Conservation (phyloP, 1,140 invertebrate species). For the Trichogramma pretiosum region DNA sequence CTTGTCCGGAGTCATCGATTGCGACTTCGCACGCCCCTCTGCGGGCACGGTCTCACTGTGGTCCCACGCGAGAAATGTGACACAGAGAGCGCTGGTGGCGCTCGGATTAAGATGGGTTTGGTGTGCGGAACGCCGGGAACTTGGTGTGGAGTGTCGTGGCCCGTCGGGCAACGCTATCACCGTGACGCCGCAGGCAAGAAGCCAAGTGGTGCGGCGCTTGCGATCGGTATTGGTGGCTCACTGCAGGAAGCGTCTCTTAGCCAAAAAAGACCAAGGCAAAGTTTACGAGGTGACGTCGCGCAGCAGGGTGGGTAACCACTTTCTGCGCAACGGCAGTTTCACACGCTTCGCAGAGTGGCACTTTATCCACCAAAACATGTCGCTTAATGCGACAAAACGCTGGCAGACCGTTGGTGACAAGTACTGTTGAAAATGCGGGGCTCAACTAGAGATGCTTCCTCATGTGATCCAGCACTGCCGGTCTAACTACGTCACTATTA, state of each 20-base stretch:
- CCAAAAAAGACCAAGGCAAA: slow-evolving; percentile 23
- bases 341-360: too few species aligned
- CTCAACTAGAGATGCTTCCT: slow-evolving; percentile 22
- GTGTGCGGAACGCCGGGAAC: slow-evolving; percentile 1
- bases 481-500: slow-evolving; percentile 5
- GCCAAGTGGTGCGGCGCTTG: slow-evolving; percentile 12
- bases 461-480: slow-evolving; percentile 32
- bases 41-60: slow-evolving; percentile 18
- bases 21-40: slow-evolving; percentile 9
- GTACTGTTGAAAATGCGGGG: slow-evolving; percentile 25
- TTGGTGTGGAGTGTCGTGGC: not conserved
- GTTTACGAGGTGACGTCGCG: slow-evolving; percentile 13
- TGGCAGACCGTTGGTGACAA: slow-evolving; percentile 16
- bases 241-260: slow-evolving; percentile 5
- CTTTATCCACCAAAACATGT: too few species aligned
- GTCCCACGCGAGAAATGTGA: slow-evolving; percentile 15
- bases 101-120: slow-evolving; percentile 17
- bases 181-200: slow-evolving; percentile 7
- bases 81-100: not conserved
- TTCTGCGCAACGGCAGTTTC: slow-evolving; percentile 25
- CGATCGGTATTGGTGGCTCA: slow-evolving; percentile 3
- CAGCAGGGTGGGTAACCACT: slow-evolving; percentile 20
- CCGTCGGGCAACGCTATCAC: not conserved
- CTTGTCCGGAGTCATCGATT: slow-evolving; percentile 12
- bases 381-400: too few species aligned